Percentiles rank a stretch among this genome's conserved stretches.
phyloP scores from a whole-genome alignment of 2,888 invertebrate genomes.

The Cephus pulcher region DNA sequence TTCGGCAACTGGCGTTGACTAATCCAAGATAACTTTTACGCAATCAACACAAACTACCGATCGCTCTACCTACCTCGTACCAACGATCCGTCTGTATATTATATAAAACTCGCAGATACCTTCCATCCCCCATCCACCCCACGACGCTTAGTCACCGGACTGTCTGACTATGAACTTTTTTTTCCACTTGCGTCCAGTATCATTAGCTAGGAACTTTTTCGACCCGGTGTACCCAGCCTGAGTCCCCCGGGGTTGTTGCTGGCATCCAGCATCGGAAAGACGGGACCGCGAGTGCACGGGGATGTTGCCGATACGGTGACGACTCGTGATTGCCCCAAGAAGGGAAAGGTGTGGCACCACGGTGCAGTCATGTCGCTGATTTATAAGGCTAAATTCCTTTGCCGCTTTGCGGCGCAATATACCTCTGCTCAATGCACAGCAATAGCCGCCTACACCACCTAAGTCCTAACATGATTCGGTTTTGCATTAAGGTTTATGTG shows the following conservation, averaged over 20 bases:
- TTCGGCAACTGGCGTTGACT: not conserved
- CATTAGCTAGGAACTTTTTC: not conserved
- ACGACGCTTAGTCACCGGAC: not conserved
- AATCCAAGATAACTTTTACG: not conserved
- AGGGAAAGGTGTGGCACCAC: conserved; percentile 66
- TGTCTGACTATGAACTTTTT: not conserved
- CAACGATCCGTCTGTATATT: not conserved
- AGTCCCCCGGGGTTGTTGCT: not conserved
- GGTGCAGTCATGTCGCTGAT: conserved; percentile 64
- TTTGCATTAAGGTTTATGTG: conserved; percentile 45
- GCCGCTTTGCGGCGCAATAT: conserved; percentile 37
- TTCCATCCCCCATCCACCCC: not conserved
- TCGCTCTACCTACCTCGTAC: not conserved
- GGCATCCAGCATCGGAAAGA: conserved; percentile 33
- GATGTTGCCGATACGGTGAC: conserved; percentile 65
- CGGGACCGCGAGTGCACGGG: conserved; percentile 38
- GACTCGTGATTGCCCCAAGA: conserved; percentile 67
- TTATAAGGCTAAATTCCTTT: conserved; percentile 66
- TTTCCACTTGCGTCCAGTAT: not conserved
- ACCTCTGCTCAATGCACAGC: conserved; percentile 19
- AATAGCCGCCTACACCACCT: conserved; percentile 43
- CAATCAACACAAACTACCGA: not conserved
- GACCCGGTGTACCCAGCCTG: not conserved
- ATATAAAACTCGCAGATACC: not conserved
- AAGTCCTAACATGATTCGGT: conserved; percentile 39